Base-by-base conservation (phyloP, 1,140 invertebrate species). In the Ips nitidus region DNA sequence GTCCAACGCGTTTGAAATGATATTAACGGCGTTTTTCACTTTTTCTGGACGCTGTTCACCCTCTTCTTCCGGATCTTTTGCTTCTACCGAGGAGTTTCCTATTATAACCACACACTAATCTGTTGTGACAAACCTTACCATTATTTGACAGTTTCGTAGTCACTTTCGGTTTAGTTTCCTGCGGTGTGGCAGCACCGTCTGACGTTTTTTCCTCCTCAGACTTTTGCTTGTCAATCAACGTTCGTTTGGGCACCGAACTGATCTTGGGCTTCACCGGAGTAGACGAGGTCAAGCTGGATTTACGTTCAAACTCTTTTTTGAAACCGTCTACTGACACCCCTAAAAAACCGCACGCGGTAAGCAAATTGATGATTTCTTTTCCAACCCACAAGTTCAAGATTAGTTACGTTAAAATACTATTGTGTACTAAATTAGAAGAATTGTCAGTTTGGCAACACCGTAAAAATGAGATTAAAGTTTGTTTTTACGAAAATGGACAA, bases 271-370 rank as follows among this genome's bases (percentile, higher is more conserved):
- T 79, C 2, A 82, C 80, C 69, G 73, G 80, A 67, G 75, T 82
- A 7, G 75, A 82, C 52, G 75, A 86, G 0, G 85, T 89, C 43
- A 88, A 83, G 73, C 86, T 91, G 40, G 87, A 90, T 81, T 90
- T 88, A 41, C 89, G 82, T 75, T 94, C 92, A 78, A 93, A 94
- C 73, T 91, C 91, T 73, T 90, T 89, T 74, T 93, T 93, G 62
- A 90, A 91, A 76, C 90, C 92, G 64, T 89, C 90, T 1, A 94
- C 92, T 77, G 91, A 92, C 7, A 92, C 90, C 4, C 69, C 69
- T 71, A 66, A 52, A 66, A 71, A 45, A 56, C 8, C 22, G 22
- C 22, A 22, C 22, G 22, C 22, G 22, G 22, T 22, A 22, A 22
- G 0, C 22, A 22, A 22, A 22, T 22, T 22, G 22, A 22, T 22